These are phyloP conservation scores for Reticulitermes speratus DNA, from an alignment of 1,140 invertebrate genomes.

Conservation along the genomic window DNA sequence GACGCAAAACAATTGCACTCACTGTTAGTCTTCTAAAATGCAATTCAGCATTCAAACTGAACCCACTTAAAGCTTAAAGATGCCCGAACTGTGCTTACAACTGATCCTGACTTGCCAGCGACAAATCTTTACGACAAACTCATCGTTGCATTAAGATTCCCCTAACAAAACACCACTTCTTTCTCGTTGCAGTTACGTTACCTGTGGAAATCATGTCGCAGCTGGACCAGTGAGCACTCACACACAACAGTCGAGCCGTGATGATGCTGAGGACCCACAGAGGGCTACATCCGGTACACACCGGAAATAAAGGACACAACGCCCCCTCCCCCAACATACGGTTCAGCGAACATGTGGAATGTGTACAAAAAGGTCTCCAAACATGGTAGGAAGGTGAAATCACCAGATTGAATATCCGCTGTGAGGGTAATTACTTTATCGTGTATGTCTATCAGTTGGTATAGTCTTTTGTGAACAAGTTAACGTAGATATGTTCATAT, in stretches of 20 bases:
- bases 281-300: background rate
- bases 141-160: no score
- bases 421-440: background rate
- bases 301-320: background rate
- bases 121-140: no score
- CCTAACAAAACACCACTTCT: no score
- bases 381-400: background rate
- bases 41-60: no score
- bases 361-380: background rate
- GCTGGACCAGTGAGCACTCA: background rate
- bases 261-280: background rate
- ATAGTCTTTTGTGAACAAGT: background rate
- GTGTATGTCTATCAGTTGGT: background rate
- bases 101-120: no score
- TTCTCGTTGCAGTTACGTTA: background rate
- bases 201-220: slow-evolving; percentile 1
- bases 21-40: no score
- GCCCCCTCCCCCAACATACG: background rate
- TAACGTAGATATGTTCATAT: no score
- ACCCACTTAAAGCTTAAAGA: no score
- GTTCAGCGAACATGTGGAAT: background rate
- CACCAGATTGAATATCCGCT: background rate
- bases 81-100: no score
- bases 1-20: no score
- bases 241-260: background rate